Conservation (phyloP, 2,113 vertebrate genomes). For the Tautogolabrus adspersus region DNA sequence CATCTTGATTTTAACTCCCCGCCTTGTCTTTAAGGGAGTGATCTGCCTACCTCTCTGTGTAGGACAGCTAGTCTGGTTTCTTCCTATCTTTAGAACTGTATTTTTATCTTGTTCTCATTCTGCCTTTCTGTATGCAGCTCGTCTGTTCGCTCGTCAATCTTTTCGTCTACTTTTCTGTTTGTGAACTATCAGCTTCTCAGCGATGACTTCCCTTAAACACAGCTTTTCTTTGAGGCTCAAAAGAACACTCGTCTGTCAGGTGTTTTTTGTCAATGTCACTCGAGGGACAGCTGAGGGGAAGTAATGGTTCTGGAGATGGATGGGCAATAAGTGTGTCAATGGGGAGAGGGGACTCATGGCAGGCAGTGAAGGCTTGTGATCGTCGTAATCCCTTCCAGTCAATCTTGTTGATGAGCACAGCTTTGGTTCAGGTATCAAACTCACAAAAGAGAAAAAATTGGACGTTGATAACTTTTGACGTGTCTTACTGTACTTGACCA, state of each 20-base stretch:
- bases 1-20: conserved; percentile 23
- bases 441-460: neutral
- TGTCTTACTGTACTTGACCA: too few relatives aligned
- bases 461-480: neutral
- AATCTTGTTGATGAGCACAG: neutral
- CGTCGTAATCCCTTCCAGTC: neutral
- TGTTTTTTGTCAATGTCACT: conserved; percentile 9
- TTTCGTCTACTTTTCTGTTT: conserved; percentile 21
- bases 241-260: neutral
- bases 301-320: neutral
- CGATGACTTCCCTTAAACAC: neutral
- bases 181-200: conserved; percentile 24
- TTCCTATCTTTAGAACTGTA: conserved; percentile 34
- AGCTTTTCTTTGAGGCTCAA: conserved; percentile 3
- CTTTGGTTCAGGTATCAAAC: neutral
- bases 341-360: neutral
- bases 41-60: conserved; percentile 33
- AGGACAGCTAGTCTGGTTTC: conserved; percentile 6
- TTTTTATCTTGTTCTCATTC: conserved; percentile 56
- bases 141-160: neutral
- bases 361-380: neutral
- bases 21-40: conserved; percentile 1
- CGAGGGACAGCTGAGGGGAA: neutral
- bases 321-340: neutral
- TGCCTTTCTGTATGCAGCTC: conserved; percentile 25